A percentile compares a stretch with the other conserved stretches of the same genome.
Evolutionary conservation across 2,888 invertebrate species (phyloP).

Genomic region (Cistogaster globosa): DNA sequence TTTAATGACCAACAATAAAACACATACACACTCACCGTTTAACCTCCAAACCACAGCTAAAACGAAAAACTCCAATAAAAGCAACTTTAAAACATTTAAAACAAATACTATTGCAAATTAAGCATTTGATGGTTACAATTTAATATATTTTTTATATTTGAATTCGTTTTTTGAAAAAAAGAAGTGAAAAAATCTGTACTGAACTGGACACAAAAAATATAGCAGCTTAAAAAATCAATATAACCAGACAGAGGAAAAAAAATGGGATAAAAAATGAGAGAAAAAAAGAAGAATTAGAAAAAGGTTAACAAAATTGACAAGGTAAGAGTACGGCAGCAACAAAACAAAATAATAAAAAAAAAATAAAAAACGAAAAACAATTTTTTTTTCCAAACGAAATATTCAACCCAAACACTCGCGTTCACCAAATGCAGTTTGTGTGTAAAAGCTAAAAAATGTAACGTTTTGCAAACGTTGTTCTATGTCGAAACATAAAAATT

Average conservation of each 20-base stretch:
- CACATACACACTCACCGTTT: conserved; percentile 5
- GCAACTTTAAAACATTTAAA: conserved; percentile 31
- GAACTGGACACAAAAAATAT: conserved; percentile 57
- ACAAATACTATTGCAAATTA: conserved; percentile 53
- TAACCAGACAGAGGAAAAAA: conserved; percentile 82
- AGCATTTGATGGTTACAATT: conserved; percentile 64
- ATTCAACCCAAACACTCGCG: background rate
- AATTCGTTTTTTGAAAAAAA: conserved; percentile 33
- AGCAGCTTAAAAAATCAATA: conserved; percentile 82
- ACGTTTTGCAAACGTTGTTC: conserved; percentile 48
- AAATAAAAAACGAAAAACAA: conserved; percentile 32
- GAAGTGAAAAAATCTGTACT: conserved; percentile 29
- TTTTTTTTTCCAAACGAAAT: conserved; percentile 20
- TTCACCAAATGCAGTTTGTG: conserved; percentile 54
- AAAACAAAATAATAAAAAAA: conserved; percentile 53
- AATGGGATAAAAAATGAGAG: conserved; percentile 65
- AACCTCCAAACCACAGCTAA: conserved; percentile 60
- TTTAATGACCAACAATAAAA: conserved; percentile 61
- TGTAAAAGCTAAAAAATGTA: conserved; percentile 46
- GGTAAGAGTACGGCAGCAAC: conserved; percentile 51
- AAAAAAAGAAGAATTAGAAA: conserved; percentile 68
- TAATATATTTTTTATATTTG: conserved; percentile 51
- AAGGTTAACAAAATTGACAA: conserved; percentile 72
- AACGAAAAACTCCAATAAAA: conserved; percentile 27
- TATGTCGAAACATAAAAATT: conserved; percentile 8